These are phyloP conservation scores for Oeneis ivallda DNA, from an alignment of 2,888 invertebrate genomes.

Conservation along the genomic window DNA sequence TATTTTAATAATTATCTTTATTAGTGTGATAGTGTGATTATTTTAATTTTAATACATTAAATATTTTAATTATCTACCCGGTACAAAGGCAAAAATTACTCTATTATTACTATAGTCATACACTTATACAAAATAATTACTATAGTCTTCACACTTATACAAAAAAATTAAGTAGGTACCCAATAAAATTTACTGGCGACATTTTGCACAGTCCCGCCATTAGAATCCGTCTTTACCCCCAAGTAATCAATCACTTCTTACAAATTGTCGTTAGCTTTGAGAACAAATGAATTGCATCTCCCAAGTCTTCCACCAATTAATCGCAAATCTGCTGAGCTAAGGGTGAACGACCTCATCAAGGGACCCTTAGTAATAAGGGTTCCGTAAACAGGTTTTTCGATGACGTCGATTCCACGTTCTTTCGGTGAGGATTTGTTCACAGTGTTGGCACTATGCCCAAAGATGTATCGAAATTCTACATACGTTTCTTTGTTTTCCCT, in stretches of 20 bases:
- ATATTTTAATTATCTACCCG: no score
- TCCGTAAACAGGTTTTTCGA: slow-evolving; percentile 23
- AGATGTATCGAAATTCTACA: not conserved
- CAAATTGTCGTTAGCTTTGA: slow-evolving; percentile 31
- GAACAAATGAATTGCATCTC: slow-evolving; percentile 57
- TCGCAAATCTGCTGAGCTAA: slow-evolving; percentile 62
- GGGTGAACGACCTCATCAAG: slow-evolving; percentile 66
- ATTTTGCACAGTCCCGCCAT: slow-evolving; percentile 4
- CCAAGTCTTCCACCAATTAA: slow-evolving; percentile 57
- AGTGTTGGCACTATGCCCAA: slow-evolving; percentile 1
- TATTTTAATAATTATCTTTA: no score
- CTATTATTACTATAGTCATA: no score
- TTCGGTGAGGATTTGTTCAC: slow-evolving; percentile 6
- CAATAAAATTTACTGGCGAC: slow-evolving; percentile 4
- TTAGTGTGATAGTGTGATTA: no score
- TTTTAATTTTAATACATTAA: no score
- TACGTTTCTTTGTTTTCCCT: not conserved
- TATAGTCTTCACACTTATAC: no score
- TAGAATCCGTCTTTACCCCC: slow-evolving; percentile 7
- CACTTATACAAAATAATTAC: not conserved
- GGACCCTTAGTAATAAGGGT: slow-evolving; percentile 32
- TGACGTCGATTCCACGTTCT: slow-evolving; percentile 11
- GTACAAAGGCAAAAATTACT: no score
- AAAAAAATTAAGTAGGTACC: not conserved
- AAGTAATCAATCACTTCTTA: slow-evolving; percentile 28